Conservation (phyloP, 2,888 invertebrate genomes). For the Didymodactylos carnosus region DNA sequence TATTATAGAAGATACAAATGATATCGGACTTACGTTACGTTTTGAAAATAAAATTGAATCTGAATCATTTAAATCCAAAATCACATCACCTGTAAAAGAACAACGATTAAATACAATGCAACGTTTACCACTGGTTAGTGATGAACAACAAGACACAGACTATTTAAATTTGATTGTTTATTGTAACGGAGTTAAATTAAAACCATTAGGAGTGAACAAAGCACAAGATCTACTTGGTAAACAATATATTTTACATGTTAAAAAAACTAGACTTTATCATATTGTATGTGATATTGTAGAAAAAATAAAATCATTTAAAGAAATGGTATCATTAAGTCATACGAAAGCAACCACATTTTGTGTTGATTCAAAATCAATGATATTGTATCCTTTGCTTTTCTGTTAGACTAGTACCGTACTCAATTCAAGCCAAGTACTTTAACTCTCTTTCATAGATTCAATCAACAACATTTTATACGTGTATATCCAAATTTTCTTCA, state of each 20-base stretch:
- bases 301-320: not conserved
- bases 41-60: too few relatives aligned
- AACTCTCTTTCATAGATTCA: not conserved
- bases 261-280: too few relatives aligned
- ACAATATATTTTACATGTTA: not conserved
- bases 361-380: not conserved
- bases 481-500: not conserved
- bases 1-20: not conserved
- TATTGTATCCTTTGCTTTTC: not conserved
- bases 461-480: not conserved
- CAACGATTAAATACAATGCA: too few relatives aligned
- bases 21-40: not conserved
- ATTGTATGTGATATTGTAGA: not conserved
- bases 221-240: not conserved
- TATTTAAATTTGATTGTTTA: not conserved
- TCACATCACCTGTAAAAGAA: too few relatives aligned
- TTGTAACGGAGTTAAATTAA: not conserved
- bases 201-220: not conserved
- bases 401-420: not conserved
- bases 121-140: too few relatives aligned
- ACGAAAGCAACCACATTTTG: not conserved
- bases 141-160: too few relatives aligned
- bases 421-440: too few relatives aligned
- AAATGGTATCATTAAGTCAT: not conserved
- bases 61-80: too few relatives aligned